phyloP scores from a whole-genome alignment of 2,797 vertebrate genomes.

The Acipenser ruthenus region DNA sequence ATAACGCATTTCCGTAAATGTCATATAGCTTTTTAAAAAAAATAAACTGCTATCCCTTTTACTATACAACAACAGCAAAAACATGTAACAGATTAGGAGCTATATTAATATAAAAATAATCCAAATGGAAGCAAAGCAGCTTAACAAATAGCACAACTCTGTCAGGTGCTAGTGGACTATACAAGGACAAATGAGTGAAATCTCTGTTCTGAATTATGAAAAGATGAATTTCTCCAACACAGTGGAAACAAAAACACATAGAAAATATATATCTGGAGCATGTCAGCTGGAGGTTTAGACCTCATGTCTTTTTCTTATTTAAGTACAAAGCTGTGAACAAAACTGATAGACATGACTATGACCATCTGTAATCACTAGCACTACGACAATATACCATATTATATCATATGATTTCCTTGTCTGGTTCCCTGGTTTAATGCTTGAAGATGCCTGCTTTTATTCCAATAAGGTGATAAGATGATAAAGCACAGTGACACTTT shows the following conservation, averaged over 20 bases:
- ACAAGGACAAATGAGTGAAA: background rate
- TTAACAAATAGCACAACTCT: background rate
- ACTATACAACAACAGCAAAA: no score
- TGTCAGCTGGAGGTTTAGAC: background rate
- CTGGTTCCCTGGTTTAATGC: background rate
- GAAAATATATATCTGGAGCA: background rate
- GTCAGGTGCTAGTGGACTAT: background rate
- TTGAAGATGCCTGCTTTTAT: slow-evolving; percentile 1
- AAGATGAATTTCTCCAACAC: background rate
- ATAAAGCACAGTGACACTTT: slow-evolving; percentile 1
- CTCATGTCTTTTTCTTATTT: background rate
- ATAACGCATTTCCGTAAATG: no score
- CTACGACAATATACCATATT: background rate
- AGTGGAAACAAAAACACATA: background rate
- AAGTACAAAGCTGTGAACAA: background rate
- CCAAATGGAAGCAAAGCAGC: background rate
- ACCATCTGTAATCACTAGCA: background rate
- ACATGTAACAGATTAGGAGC: no score
- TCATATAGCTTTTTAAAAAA: no score
- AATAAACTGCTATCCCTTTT: no score
- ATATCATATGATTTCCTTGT: background rate
- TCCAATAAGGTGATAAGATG: background rate
- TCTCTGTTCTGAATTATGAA: background rate
- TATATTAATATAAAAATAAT: no score
- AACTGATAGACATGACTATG: background rate